A percentile compares a stretch with the other conserved stretches of the same genome.
These are phyloP conservation scores for Prionailurus viverrinus DNA, from an alignment of 2,113 vertebrate species.

Conservation along the genomic window DNA sequence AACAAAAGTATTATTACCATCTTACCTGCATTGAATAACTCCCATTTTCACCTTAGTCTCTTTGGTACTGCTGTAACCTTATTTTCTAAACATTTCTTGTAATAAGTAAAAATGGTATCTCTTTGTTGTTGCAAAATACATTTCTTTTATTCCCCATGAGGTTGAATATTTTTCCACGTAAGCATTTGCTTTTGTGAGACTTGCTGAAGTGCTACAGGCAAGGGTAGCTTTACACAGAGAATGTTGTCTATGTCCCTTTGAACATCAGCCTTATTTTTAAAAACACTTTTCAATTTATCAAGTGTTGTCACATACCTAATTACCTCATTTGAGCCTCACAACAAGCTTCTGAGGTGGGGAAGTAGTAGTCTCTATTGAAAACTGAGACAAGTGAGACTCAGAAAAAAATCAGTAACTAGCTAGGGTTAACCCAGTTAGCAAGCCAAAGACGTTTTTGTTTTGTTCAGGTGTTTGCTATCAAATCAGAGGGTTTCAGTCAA, in stretches of 20 bases:
- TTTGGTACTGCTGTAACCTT: neutral
- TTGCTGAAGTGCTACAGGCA: neutral
- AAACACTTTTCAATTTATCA: conserved; percentile 23
- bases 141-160: conserved; percentile 2
- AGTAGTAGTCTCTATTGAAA: conserved; percentile 30
- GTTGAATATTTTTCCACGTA: neutral
- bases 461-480: neutral
- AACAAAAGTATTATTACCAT: conserved; percentile 21
- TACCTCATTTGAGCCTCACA: neutral
- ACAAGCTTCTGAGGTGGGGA: neutral
- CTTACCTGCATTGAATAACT: neutral
- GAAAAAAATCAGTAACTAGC: neutral
- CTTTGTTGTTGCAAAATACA: neutral
- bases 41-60: neutral
- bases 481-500: neutral
- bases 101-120: neutral
- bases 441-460: neutral
- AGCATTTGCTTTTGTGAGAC: conserved; percentile 33
- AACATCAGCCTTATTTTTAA: conserved; percentile 8
- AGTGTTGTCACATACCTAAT: neutral
- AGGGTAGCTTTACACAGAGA: neutral
- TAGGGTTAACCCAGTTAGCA: neutral
- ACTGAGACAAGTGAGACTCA: neutral
- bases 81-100: conserved; percentile 60
- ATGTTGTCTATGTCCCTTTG: neutral